Base-by-base conservation (phyloP, 2,113 vertebrate genomes). In the Haemorhous mexicanus region DNA sequence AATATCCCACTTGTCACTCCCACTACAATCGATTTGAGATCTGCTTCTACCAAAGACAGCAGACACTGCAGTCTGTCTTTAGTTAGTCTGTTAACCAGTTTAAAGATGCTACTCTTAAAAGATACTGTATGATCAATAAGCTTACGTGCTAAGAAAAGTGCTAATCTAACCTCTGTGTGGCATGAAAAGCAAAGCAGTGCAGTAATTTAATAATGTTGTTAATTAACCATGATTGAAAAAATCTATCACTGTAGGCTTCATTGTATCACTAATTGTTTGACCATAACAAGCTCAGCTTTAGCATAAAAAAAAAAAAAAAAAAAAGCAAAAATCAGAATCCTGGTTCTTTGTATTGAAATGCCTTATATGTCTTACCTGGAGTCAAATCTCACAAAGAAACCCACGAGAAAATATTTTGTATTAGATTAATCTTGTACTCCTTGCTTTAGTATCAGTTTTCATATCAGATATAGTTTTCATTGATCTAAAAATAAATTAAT, bases 91-190 rank as follows among this genome's bases (percentile, higher is more conserved):
- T 80, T 75, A 91, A 93, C 93, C 75, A 87, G 58, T 94, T 97
- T 94, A 84, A 97, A 94, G 73, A 92, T 70, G 83, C 4, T 89
- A 52, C 63, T 91, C 41, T 76, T 88, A 75, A 26, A 91, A 88
- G 79, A 79, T 72, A 78, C 55, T 68, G 13, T 26, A 86, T 79
- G 39, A 96, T 96, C 87, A 87, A 94, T 93, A 94, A 28, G n/a
- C 32, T 64, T 81, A 44, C 0, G 0, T 72, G 62, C 70, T 86
- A 69, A 21, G 18, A 82, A 64, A 94, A 55, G 13, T 49, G 35
- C 21, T 84, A 76, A 70, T 72, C 69, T 84, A 50, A 80, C 56
- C 47, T 75, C 35, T 47, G 6, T 19, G 24, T 9, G 20, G 4
- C 21, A 62, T 15, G n/a, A 73, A 86, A 84, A 84, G 26, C 30